These are phyloP conservation scores for Stratiomys singularior DNA, from an alignment of 2,888 invertebrate species.

Conservation along the genomic window DNA sequence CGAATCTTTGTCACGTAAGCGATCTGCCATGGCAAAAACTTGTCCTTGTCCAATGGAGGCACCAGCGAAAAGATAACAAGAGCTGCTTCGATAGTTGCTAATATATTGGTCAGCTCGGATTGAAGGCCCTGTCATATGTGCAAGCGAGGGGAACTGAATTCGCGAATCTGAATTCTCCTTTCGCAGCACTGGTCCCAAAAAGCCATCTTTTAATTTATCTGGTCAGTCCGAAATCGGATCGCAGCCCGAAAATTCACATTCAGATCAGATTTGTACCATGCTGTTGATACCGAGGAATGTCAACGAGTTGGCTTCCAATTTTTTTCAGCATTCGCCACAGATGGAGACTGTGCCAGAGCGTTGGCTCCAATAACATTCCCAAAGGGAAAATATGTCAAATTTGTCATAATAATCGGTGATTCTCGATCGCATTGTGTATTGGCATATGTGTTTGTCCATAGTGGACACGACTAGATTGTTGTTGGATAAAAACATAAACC, in stretches of 20 bases:
- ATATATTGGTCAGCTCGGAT: slow-evolving; percentile 47
- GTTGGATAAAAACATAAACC: slow-evolving; percentile 36
- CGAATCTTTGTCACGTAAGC: slow-evolving; percentile 22
- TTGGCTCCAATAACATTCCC: slow-evolving; percentile 42
- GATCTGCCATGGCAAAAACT: slow-evolving; percentile 39
- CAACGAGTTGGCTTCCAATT: slow-evolving; percentile 36
- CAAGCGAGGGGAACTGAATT: background rate
- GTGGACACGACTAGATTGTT: slow-evolving; percentile 31
- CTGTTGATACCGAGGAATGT: slow-evolving; percentile 50
- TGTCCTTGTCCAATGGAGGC: slow-evolving; percentile 13
- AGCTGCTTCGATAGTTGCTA: slow-evolving; percentile 19
- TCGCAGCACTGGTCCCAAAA: background rate
- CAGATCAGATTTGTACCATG: slow-evolving; percentile 49
- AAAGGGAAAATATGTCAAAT: slow-evolving; percentile 50
- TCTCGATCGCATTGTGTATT: slow-evolving; percentile 42
- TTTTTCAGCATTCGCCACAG: slow-evolving; percentile 32
- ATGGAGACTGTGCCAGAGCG: slow-evolving; percentile 9
- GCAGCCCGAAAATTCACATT: slow-evolving; percentile 44
- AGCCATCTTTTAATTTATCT: slow-evolving; percentile 10
- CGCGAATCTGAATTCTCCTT: slow-evolving; percentile 39
- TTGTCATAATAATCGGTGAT: slow-evolving; percentile 50
- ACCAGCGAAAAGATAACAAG: slow-evolving; percentile 14
- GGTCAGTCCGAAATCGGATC: slow-evolving; percentile 7
- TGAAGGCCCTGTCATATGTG: slow-evolving; percentile 38
- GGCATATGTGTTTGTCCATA: slow-evolving; percentile 3